phyloP scores from a whole-genome alignment of 2,888 invertebrate genomes.

The Orchesella flavescens region DNA sequence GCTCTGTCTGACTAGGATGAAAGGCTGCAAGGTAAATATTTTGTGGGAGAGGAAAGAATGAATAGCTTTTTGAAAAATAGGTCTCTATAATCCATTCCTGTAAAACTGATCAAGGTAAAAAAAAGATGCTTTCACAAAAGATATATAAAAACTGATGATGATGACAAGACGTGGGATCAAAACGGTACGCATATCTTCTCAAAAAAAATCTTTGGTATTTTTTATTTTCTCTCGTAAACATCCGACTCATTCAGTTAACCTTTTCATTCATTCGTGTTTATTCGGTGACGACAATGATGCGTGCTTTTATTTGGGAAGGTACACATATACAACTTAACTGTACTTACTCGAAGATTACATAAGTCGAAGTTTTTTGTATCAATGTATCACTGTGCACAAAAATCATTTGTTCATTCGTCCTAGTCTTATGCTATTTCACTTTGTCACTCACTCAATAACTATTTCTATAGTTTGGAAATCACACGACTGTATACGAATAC shows the following conservation, averaged over 20 bases:
- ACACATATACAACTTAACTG: neutral
- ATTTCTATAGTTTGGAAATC: neutral
- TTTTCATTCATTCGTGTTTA: conserved; percentile 2
- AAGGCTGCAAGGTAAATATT: no score
- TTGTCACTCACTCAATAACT: no score
- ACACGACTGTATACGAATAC: neutral
- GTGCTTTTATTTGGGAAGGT: neutral
- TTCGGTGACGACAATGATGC: neutral
- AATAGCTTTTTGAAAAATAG: no score
- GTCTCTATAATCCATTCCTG: no score
- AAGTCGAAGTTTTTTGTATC: neutral
- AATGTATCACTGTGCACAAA: neutral
- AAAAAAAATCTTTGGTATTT: neutral
- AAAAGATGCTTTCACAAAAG: neutral
- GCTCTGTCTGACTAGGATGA: no score
- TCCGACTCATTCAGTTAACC: neutral
- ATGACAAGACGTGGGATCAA: conserved; percentile 38
- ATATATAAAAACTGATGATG: neutral
- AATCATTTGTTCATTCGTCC: no score
- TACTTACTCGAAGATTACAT: conserved; percentile 1
- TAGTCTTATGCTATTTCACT: no score
- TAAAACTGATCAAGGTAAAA: neutral
- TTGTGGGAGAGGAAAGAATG: no score
- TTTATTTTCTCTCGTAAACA: neutral
- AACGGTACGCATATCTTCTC: conserved; percentile 24